Evolutionary conservation across 2,888 invertebrate species (phyloP).

Genomic region (Heteromyza rotundicornis): DNA sequence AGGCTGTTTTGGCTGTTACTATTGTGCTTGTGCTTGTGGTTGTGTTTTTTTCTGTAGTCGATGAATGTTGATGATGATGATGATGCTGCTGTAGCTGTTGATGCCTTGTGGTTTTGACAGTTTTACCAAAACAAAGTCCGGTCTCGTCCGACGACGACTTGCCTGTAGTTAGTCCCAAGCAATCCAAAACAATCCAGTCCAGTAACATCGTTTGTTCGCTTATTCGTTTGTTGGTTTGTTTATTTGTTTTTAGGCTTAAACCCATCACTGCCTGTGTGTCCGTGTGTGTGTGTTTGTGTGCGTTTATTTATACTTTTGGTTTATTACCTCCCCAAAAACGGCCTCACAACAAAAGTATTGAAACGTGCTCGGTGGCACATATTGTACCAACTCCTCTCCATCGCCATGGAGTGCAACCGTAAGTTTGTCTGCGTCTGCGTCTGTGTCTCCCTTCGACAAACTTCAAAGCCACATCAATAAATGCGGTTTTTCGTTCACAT

Average conservation of each 20-base stretch:
- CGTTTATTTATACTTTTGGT: conserved; percentile 16
- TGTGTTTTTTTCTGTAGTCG: neutral
- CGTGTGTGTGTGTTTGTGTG: too few relatives aligned
- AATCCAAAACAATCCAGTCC: neutral
- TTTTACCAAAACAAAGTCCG: neutral
- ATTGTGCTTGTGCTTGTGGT: neutral
- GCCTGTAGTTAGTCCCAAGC: too few relatives aligned
- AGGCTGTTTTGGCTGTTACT: too few relatives aligned
- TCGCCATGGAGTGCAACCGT: neutral
- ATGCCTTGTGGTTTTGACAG: conserved; percentile 24
- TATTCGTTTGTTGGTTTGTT: conserved; percentile 24
- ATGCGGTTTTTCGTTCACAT: conserved; percentile 23
- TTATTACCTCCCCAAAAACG: conserved; percentile 25
- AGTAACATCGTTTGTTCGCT: conserved; percentile 23
- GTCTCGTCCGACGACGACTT: neutral
- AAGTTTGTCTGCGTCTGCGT: neutral
- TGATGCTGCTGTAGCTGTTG: neutral
- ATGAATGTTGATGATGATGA: neutral
- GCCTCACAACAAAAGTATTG: neutral
- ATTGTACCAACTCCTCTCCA: too few relatives aligned
- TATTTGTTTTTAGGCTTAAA: conserved; percentile 29
- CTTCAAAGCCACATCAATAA: conserved; percentile 32
- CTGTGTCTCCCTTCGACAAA: neutral
- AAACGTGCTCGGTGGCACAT: conserved; percentile 7
- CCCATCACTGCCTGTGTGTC: neutral